These are phyloP conservation scores for Plumapathes pennacea DNA, from an alignment of 92 coral and sea anemone species.

Conservation along the genomic window DNA sequence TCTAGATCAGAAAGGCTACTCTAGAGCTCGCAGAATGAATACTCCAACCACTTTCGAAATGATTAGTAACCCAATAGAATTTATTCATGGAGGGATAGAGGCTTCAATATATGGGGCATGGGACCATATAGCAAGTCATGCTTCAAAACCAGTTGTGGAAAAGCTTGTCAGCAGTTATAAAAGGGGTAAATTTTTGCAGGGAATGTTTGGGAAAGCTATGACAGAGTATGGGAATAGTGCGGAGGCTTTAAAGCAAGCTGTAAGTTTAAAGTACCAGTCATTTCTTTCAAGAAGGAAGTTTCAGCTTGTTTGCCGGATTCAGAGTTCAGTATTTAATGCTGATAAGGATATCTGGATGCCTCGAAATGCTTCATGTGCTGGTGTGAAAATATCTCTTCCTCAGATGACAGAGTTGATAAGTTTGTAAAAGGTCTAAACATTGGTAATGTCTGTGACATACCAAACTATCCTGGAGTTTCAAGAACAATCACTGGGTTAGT, in stretches of 20 bases:
- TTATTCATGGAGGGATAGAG: conserved; percentile 54
- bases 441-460: conserved; percentile 28
- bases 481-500: conserved; percentile 72
- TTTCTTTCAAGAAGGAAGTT: conserved; percentile 40
- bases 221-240: conserved; percentile 23
- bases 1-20: conserved; percentile 1
- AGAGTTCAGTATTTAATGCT: conserved; percentile 38
- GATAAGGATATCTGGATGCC: conserved; percentile 46
- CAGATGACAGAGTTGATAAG: conserved; percentile 35
- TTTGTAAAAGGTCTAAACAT: conserved; percentile 55
- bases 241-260: conserved; percentile 55
- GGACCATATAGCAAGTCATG: conserved; percentile 57
- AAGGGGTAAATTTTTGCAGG: conserved; percentile 62
- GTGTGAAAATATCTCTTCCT: no score
- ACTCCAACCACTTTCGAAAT: conserved; percentile 5
- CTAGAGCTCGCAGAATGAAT: neutral
- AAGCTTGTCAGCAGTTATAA: conserved; percentile 45
- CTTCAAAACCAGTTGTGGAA: conserved; percentile 32
- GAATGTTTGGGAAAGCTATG: conserved; percentile 64
- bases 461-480: conserved; percentile 57
- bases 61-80: conserved; percentile 16
- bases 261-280: conserved; percentile 33
- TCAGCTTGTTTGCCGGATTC: conserved; percentile 29
- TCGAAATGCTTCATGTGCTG: no score
- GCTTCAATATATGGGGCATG: conserved; percentile 67